phyloP scores from a whole-genome alignment of 2,888 invertebrate genomes.

The Brachyptera risi region DNA sequence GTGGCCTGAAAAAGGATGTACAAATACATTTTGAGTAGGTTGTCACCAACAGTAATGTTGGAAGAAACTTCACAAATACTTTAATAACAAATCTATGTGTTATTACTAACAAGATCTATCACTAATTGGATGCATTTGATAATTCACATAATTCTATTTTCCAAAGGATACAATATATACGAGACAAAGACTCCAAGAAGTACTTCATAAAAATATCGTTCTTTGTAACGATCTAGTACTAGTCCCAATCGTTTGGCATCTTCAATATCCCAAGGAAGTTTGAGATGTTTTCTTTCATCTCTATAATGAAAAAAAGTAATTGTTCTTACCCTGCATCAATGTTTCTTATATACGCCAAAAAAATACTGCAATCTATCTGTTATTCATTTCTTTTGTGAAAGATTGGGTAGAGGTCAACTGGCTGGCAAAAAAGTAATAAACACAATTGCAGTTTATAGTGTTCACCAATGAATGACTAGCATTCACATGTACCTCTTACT shows the following conservation, averaged over 20 bases:
- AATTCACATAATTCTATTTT: neutral
- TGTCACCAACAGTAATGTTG: neutral
- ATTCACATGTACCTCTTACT: no score
- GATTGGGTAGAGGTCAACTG: no score
- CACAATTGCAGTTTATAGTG: no score
- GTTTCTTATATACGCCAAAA: no score
- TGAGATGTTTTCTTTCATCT: constrained; percentile 78
- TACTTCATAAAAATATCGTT: constrained; percentile 88
- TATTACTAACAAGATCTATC: neutral
- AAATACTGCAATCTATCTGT: no score
- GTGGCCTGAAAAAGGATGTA: no score
- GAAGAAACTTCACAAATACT: no score
- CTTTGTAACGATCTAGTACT: constrained; percentile 88
- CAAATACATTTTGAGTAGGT: neutral
- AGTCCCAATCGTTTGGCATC: constrained; percentile 93
- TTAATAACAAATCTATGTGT: neutral
- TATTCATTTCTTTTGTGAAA: no score
- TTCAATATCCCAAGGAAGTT: constrained; percentile 88
- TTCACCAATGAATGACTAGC: no score
- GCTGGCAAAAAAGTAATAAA: no score
- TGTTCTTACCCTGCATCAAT: no score
- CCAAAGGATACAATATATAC: constrained; percentile 98
- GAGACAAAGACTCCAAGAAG: constrained; percentile 82
- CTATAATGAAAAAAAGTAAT: constrained; percentile 59
- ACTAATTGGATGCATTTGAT: neutral